These are phyloP conservation scores for Erpobdella octoculata DNA, from an alignment of 2,888 invertebrate species.

Conservation along the genomic window DNA sequence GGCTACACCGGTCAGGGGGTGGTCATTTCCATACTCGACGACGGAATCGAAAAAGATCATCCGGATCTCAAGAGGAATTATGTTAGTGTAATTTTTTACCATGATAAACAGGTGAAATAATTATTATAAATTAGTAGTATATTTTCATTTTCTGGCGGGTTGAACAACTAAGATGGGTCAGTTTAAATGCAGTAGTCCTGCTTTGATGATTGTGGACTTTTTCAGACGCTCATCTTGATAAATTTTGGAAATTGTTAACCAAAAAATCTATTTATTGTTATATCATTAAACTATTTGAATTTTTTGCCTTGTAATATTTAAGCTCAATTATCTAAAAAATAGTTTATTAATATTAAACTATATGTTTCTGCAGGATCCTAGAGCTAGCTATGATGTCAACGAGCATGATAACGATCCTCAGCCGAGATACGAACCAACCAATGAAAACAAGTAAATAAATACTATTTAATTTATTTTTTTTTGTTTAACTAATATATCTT, in stretches of 20 bases:
- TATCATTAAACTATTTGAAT: too few relatives aligned
- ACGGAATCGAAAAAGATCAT: slow-evolving; percentile 89
- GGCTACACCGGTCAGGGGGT: slow-evolving; percentile 88
- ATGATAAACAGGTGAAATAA: too few relatives aligned
- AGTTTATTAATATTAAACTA: neutral
- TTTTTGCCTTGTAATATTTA: neutral
- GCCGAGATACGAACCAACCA: slow-evolving; percentile 91
- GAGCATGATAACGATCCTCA: slow-evolving; percentile 90
- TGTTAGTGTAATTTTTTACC: slow-evolving; percentile 70
- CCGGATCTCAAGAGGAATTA: slow-evolving; percentile 85
- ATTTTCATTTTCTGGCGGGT: too few relatives aligned
- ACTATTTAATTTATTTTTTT: neutral
- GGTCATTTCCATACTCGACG: slow-evolving; percentile 91
- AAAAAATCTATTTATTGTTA: too few relatives aligned
- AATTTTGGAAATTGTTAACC: too few relatives aligned
- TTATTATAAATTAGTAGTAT: neutral
- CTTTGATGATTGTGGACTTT: too few relatives aligned
- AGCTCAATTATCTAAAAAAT: neutral
- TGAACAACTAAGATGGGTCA: too few relatives aligned
- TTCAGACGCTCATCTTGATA: too few relatives aligned
- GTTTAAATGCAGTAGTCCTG: too few relatives aligned
- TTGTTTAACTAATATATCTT: neutral
- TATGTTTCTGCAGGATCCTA: slow-evolving; percentile 67
- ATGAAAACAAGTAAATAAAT: slow-evolving; percentile 66
- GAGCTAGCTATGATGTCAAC: slow-evolving; percentile 94